phyloP scores from a whole-genome alignment of 2,797 vertebrate species.

The Aratinga solstitialis region DNA sequence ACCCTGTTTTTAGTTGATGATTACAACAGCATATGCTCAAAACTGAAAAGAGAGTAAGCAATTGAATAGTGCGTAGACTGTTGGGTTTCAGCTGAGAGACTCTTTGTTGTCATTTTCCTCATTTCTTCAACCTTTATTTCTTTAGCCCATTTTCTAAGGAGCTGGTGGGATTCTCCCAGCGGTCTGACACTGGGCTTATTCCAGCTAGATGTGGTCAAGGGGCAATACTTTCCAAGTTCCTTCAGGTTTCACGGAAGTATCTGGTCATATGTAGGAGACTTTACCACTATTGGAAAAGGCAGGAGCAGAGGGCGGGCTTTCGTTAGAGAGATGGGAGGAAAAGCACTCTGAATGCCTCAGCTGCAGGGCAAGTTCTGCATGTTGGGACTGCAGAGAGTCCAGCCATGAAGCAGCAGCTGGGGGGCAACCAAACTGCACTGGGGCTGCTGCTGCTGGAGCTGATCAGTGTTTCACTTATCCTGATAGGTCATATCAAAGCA shows the following conservation, averaged over 20 bases:
- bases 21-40: background rate
- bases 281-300: background rate
- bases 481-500: background rate
- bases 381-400: background rate
- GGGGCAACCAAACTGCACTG: background rate
- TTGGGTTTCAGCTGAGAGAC: background rate
- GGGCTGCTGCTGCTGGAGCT: background rate
- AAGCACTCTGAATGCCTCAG: background rate
- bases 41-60: background rate
- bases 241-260: background rate
- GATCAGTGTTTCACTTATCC: background rate
- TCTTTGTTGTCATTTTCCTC: background rate
- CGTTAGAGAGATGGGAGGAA: background rate
- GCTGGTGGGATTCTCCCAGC: background rate
- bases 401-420: background rate
- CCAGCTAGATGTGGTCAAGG: background rate
- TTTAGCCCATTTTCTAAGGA: background rate
- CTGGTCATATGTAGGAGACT: background rate
- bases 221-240: background rate
- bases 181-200: background rate
- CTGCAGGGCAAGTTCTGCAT: background rate
- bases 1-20: slow-evolving; percentile 44
- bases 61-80: background rate
- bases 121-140: slow-evolving; percentile 2
- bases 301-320: background rate